phyloP scores from a whole-genome alignment of 2,113 vertebrate species.

The Zosterops japonicus region DNA sequence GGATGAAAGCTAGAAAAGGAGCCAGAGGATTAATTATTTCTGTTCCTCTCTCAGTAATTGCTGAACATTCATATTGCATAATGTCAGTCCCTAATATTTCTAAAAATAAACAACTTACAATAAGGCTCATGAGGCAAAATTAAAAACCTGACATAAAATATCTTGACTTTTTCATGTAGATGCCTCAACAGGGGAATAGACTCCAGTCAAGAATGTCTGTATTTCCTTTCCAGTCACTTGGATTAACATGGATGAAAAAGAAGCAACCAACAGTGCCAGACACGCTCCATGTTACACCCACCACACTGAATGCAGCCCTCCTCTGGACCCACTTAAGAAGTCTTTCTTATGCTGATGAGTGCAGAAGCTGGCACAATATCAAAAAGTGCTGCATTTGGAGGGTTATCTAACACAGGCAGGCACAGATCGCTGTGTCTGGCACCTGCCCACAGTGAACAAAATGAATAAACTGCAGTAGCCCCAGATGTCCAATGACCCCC shows the following conservation, averaged over 20 bases:
- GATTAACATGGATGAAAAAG: not conserved
- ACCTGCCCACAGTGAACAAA: not conserved
- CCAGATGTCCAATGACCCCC: not conserved
- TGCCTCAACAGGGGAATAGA: not conserved
- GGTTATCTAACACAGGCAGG: not conserved
- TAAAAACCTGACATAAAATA: not conserved
- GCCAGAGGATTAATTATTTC: not conserved
- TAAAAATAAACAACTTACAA: not conserved
- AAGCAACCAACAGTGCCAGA: not conserved
- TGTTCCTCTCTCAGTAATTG: not conserved
- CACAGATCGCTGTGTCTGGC: not conserved
- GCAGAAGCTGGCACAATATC: not conserved
- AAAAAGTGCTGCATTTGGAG: not conserved
- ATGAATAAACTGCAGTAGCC: not conserved
- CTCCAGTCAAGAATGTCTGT: not conserved
- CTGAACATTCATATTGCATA: not conserved
- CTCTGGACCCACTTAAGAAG: not conserved
- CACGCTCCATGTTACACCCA: fast-evolving
- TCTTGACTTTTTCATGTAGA: not conserved
- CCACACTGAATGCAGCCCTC: not conserved
- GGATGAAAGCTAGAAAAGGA: not conserved
- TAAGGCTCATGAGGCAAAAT: not conserved
- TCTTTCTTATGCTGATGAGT: not conserved
- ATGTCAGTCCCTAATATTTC: not conserved
- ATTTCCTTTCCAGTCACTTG: not conserved